These are phyloP conservation scores for Hyles vespertilio DNA, from an alignment of 1,140 invertebrate species.

Conservation along the genomic window DNA sequence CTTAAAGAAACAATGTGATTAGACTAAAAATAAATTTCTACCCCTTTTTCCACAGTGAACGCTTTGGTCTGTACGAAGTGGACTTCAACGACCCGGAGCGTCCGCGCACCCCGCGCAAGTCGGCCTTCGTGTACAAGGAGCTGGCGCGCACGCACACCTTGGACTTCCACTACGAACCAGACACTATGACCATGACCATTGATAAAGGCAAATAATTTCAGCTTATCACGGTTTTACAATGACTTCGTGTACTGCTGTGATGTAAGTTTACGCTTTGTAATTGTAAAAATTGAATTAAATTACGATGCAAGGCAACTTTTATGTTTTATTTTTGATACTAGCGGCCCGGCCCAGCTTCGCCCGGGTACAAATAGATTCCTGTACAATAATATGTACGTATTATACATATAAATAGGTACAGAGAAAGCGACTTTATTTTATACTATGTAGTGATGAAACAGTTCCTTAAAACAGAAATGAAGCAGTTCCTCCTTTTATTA, in stretches of 20 bases:
- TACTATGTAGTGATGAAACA: no score
- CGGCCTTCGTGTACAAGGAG: slow-evolving; percentile 76
- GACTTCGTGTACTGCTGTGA: no score
- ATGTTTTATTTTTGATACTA: no score
- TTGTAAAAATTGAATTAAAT: neutral
- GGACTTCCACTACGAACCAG: slow-evolving; percentile 55
- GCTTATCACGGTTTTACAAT: no score
- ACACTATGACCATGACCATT: slow-evolving; percentile 13
- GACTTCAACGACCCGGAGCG: slow-evolving; percentile 78
- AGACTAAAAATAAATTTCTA: no score
- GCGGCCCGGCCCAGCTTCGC: no score
- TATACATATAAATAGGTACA: no score
- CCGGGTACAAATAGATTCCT: no score
- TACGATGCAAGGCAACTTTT: neutral
- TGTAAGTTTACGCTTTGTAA: neutral
- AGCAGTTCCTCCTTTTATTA: neutral
- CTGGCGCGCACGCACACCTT: slow-evolving; percentile 71
- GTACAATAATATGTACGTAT: no score
- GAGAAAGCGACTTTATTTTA: no score
- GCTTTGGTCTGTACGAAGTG: slow-evolving; percentile 83
- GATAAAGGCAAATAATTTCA: slow-evolving; percentile 15
- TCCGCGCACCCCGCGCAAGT: slow-evolving; percentile 65
- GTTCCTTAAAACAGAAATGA: no score
- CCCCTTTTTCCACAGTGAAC: slow-evolving; percentile 55
- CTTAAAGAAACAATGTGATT: no score